Evolutionary conservation across 2,888 invertebrate genomes (phyloP).

Genomic region (Trichopoda pennipes): DNA sequence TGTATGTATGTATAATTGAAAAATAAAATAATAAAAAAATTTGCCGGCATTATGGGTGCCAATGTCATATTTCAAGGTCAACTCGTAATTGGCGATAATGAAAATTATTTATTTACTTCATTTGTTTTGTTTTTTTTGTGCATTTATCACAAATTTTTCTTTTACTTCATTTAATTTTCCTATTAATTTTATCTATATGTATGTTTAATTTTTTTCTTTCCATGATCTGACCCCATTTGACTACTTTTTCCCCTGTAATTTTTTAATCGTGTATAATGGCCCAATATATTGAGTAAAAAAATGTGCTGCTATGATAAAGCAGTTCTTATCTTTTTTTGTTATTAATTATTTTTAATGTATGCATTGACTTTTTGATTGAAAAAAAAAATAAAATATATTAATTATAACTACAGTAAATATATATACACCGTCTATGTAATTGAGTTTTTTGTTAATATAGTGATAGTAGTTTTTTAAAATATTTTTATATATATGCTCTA

Average conservation of each 20-base stretch:
- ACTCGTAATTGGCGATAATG: slow-evolving; percentile 79
- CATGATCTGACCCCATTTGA: slow-evolving; percentile 53
- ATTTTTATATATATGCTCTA: no score
- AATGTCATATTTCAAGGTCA: slow-evolving; percentile 78
- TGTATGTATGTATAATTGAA: slow-evolving; percentile 1
- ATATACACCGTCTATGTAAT: background rate
- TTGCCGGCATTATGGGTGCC: slow-evolving; percentile 63
- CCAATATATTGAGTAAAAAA: slow-evolving; percentile 70
- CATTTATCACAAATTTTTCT: slow-evolving; percentile 34
- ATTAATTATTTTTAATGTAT: slow-evolving; percentile 13
- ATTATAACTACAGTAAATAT: background rate
- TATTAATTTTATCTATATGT: slow-evolving; percentile 9
- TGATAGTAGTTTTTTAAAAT: no score
- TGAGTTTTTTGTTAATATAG: no score
- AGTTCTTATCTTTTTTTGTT: slow-evolving; percentile 39
- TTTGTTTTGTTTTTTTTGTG: slow-evolving; percentile 71
- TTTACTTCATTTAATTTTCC: slow-evolving; percentile 33
- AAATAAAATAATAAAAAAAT: slow-evolving; percentile 37
- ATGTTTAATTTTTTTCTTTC: slow-evolving; percentile 1
- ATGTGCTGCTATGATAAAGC: slow-evolving; percentile 45
- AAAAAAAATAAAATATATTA: slow-evolving; percentile 44
- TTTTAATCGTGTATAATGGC: slow-evolving; percentile 74
- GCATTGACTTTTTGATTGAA: slow-evolving; percentile 15
- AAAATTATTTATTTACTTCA: slow-evolving; percentile 77
- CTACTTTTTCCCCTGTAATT: slow-evolving; percentile 58